Evolutionary conservation across 2,113 vertebrate species (phyloP), one percentile per base, ranked within the genome.

Genomic region (Speoplatyrhinus poulsoni): DNA sequence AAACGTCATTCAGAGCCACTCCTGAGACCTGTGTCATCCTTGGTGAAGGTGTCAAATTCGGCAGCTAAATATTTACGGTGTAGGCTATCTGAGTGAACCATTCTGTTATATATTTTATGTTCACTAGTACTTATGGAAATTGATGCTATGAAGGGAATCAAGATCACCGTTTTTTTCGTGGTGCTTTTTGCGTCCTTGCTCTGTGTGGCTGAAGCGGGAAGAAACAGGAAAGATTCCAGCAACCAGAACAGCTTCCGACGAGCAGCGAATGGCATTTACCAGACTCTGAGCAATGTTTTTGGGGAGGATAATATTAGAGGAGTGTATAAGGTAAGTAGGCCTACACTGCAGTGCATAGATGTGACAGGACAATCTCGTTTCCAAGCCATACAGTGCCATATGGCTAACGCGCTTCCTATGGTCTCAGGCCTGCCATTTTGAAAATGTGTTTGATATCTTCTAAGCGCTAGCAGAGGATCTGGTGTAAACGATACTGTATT

Each of bases 301-400:
- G 96, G 96, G 46, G 96, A 98, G 90, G 96, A 98, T 65, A 98
- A 95, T 87, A 95, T 97, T 72, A 87, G 93, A 80, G 91, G 92
- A 9, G 67, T 95, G 10, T 94, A 95, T 85, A 97, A 96, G 95
- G 96, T 98, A 67, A 84, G 88, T 77, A 3, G 26, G 26, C 2
- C 26, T 2, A 36, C 15, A 10, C 13, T 17, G 12, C 46, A 16
- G 13, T 7, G 8, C 2, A n/a, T 13, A 6, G 13, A 16, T 17
- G 6, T 41, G 36, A 8, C 36, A 8, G 36, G 36, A 5, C 36
- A 41, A 41, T 41, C 7, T 41, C 4, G 36, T 41, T 41, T 41
- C 36, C 36, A 41, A 41, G 36, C 7, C 36, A 41, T 41, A 41
- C 36, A 41, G 36, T 41, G 36, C 36, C 36, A 41, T 26, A 26